Conservation (phyloP, 2,888 invertebrate species). For the Entomobrya multifasciata region DNA sequence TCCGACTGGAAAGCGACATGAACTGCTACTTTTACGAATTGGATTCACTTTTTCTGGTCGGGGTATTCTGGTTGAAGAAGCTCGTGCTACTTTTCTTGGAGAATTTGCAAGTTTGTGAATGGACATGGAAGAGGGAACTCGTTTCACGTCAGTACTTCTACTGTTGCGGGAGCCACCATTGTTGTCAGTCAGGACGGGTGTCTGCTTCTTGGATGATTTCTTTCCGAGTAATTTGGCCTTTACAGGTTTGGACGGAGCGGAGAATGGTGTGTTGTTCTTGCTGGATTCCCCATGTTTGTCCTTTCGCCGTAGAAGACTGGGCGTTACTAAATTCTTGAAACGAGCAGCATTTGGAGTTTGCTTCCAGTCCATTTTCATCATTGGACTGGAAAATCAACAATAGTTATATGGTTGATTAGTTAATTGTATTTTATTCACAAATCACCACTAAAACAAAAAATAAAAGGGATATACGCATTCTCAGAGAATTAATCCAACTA, state of each 20-base stretch:
- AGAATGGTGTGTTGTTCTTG: slow-evolving; percentile 38
- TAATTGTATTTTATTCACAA: neutral
- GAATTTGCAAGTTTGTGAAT: slow-evolving; percentile 75
- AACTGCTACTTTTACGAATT: slow-evolving; percentile 52
- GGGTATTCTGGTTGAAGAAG: slow-evolving; percentile 55
- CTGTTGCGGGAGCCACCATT: neutral
- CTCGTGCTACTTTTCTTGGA: slow-evolving; percentile 63
- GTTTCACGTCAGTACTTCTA: slow-evolving; percentile 15
- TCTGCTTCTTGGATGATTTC: slow-evolving; percentile 72
- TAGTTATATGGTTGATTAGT: neutral
- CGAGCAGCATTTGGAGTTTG: slow-evolving; percentile 71
- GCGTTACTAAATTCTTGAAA: slow-evolving; percentile 69
- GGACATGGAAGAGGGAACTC: slow-evolving; percentile 58
- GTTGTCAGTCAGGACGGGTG: slow-evolving; percentile 18
- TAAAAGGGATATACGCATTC: neutral
- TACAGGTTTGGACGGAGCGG: slow-evolving; percentile 55
- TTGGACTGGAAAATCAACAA: slow-evolving; percentile 69
- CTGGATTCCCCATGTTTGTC: slow-evolving; percentile 51
- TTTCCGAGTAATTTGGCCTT: slow-evolving; percentile 71
- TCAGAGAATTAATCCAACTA: neutral
- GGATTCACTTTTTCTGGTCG: slow-evolving; percentile 51
- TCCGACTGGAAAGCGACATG: slow-evolving; percentile 32
- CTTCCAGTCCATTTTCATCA: slow-evolving; percentile 75
- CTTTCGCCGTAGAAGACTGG: slow-evolving; percentile 59
- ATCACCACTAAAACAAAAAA: neutral